Base-by-base conservation (phyloP, 2,797 vertebrate species). In the Cryptoblepharus egeriae region DNA sequence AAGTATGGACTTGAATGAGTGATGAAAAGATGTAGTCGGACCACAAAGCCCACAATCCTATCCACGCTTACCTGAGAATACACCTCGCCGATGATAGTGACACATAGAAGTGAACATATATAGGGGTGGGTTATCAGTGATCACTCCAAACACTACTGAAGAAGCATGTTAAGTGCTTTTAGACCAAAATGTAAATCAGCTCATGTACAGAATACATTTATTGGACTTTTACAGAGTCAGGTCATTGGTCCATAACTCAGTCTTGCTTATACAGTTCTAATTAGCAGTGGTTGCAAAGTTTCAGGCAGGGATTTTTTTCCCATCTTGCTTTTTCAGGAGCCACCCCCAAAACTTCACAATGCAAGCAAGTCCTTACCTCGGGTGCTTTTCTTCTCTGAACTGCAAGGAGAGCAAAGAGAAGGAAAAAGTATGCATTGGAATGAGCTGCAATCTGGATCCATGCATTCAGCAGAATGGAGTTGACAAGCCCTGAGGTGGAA, bases 301-400 rank as follows among this genome's bases (percentile, higher is more conserved):
- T 52, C 49, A 52, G 11, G 4, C 49, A 52, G 49, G 49, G 49
- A 18, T 3, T 52, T 52, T 52, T 52, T 10, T 10, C 49, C 49
- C 49, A 52, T 16, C 49, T 49, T 49, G 45, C 45, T 49, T 52
- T 52, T n/a, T n/a, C n/a, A n/a, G n/a, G n/a, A n/a, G n/a, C 30
- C 12, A 42, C 11, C 73, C 57, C 64, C 20, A 18, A 64, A 49
- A 68, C 9, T 22, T 58, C 58, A n/a, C 30, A 75, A 9, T 4
- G 1, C 0, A 11, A 77, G 37, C 35, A 71, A 64, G 10, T n/a
- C 2, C 57, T 93, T 93, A 96, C 95, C 95, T 94, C 90, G 65
- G 60, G n/a, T 28, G 69, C 16, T n/a, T 88, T 88, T 85, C 78
- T 88, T 0, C 24, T 85, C 68, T 91, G 90, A 0, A 0, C n/a